Base-by-base conservation (phyloP, 2,888 invertebrate species). In the Cantharis nigra region DNA sequence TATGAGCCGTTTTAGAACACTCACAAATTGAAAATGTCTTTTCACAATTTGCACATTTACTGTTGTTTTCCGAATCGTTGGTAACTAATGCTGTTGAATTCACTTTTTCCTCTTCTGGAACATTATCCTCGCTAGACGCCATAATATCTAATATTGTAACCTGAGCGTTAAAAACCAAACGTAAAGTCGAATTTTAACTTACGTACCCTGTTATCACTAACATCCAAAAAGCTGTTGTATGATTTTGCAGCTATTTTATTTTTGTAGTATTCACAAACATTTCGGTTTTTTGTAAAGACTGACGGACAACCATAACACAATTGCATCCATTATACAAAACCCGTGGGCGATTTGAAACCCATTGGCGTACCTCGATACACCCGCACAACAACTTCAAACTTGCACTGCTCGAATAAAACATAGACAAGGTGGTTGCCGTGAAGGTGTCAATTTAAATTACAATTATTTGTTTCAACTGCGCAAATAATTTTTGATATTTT, bases 111-210 rank as follows among this genome's bases (percentile, higher is more conserved):
- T 77, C 78, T 69, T 81, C 81, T 67, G 70, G 74, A 30, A 78
- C 28, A 74, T 73, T 75, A 72, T 81, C 80, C 65, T 80, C 79
- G 70, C 74, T 79, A 78, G 81, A 81, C 81, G 81, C 81, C 81
- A 81, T 81, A 80, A 77, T 79, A 79, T 77, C 70, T 69, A 72
- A 70, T 78, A 65, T 78, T 76, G 70, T 71, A 80, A 73, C 75
- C 78, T 63, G 74, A 71, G 75, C 75, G 75, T 74, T 76, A 75
- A 64, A 69, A 70, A 72, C 30, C 70, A 11, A 18, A 73, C 73
- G 23, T 23, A 69, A 72, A 67, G 33, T 14, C 18, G 7, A n/a
- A 28, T 20, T 23, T 71, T 26, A 20, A 72, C 63, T 14, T 71
- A 72, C 70, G 33, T 49, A 20, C 49, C 16, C 18, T 49, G 18